Conservation (phyloP, 2,888 invertebrate species). For the Thereva unica region DNA sequence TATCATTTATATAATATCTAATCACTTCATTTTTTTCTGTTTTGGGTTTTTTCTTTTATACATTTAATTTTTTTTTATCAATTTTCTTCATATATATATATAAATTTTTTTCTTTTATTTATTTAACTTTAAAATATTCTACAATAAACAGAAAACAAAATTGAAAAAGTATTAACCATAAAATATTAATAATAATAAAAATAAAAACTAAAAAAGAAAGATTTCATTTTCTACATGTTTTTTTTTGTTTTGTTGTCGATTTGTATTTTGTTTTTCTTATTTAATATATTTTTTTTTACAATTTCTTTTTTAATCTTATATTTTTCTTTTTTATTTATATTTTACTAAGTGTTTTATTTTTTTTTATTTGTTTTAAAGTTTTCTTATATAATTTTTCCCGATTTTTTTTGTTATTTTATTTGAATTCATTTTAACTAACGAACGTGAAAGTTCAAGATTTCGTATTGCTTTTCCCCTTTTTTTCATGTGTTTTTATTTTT, state of each 20-base stretch:
- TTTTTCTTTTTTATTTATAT: slow-evolving; percentile 13
- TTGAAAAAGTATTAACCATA: too few relatives aligned
- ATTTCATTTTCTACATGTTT: slow-evolving; percentile 7
- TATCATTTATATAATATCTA: slow-evolving; percentile 27
- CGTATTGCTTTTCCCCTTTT: slow-evolving; percentile 41
- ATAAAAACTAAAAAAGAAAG: slow-evolving; percentile 12
- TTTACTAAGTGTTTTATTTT: background rate
- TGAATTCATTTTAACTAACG: too few relatives aligned
- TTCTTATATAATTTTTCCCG: background rate
- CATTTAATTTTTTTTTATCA: background rate
- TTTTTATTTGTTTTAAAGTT: slow-evolving; percentile 1
- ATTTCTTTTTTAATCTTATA: slow-evolving; percentile 5
- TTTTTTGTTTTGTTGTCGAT: slow-evolving; percentile 1
- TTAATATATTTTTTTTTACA: slow-evolving; percentile 14
- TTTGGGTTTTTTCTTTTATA: background rate
- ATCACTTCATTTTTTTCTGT: slow-evolving; percentile 17
- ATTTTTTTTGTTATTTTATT: background rate
- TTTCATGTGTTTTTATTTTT: slow-evolving; percentile 16
- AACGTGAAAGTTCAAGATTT: slow-evolving; percentile 19
- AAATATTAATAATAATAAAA: slow-evolving; percentile 2
- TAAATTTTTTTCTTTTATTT: slow-evolving; percentile 17
- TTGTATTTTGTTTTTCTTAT: slow-evolving; percentile 5
- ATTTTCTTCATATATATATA: slow-evolving; percentile 18
- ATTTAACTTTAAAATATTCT: slow-evolving; percentile 24
- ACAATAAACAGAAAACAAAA: slow-evolving; percentile 19